Evolutionary conservation across 2,113 vertebrate species (phyloP).

Genomic region (Lagopus muta): DNA sequence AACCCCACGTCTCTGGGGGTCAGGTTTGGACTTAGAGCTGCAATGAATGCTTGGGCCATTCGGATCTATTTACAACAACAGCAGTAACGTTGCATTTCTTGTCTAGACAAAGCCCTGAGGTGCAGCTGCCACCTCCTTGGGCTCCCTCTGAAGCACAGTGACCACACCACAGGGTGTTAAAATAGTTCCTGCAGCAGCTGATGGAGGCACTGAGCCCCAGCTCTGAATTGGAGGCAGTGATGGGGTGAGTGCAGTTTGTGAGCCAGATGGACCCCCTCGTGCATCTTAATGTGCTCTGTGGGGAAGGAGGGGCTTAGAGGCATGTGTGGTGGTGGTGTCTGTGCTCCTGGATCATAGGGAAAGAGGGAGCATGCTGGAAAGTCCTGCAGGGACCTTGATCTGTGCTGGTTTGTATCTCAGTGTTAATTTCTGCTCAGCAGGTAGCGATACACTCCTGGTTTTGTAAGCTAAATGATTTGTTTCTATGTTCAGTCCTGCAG

Average conservation of each 20-base stretch:
- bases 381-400: too few species aligned
- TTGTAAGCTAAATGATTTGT: not conserved
- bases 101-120: not conserved
- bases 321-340: rapidly evolving
- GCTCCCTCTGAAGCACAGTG: not conserved
- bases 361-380: not conserved
- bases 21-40: rapidly evolving
- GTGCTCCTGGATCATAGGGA: too few species aligned
- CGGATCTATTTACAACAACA: not conserved
- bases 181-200: not conserved
- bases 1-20: too few species aligned
- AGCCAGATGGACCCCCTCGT: rapidly evolving
- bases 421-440: not conserved
- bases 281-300: rapidly evolving
- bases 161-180: not conserved
- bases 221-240: not conserved
- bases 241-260: rapidly evolving
- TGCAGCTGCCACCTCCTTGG: rapidly evolving
- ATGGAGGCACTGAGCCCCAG: not conserved
- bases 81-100: not conserved
- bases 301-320: too few species aligned
- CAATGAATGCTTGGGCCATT: rapidly evolving
- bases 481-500: not conserved
- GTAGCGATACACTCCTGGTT: not conserved
- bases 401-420: not conserved